A percentile compares a stretch with the other conserved stretches of the same genome.
Conservation (phyloP, 2,888 invertebrate genomes). For the Dioctria rufipes region DNA sequence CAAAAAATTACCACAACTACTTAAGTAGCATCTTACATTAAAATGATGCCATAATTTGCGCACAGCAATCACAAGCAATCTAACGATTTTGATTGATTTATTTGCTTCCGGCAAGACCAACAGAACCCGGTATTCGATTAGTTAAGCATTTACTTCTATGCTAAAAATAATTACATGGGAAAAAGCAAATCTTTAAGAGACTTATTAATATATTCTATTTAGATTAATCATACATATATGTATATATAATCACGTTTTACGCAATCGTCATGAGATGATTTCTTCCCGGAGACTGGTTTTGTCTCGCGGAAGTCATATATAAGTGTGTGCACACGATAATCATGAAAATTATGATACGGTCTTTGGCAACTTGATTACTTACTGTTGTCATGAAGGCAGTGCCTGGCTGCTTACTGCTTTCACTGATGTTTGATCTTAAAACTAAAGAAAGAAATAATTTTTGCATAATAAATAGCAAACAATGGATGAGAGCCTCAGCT, state of each 20-base stretch:
- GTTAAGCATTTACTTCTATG: too few relatives aligned
- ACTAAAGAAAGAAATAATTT: background rate
- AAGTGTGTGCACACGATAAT: background rate
- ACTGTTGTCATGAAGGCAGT: background rate
- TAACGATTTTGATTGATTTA: too few relatives aligned
- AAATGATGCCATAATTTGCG: too few relatives aligned
- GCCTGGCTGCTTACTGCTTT: background rate
- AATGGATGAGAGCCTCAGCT: background rate
- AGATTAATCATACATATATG: too few relatives aligned
- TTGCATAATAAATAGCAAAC: constrained; percentile 16
- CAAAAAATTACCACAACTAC: too few relatives aligned
- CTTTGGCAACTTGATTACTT: constrained; percentile 13
- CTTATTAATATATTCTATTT: too few relatives aligned
- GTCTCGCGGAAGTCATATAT: background rate
- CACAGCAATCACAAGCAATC: too few relatives aligned
- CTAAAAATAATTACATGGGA: too few relatives aligned
- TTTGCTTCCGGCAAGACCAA: too few relatives aligned
- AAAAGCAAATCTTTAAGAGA: too few relatives aligned
- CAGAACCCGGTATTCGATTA: too few relatives aligned
- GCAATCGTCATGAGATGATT: constrained; percentile 24
- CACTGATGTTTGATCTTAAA: background rate
- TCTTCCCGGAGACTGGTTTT: background rate
- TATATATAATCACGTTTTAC: background rate
- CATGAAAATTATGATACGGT: constrained; percentile 18
- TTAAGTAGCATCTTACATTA: too few relatives aligned